phyloP scores from a whole-genome alignment of 2,888 invertebrate genomes.

The Argyresthia albistria region DNA sequence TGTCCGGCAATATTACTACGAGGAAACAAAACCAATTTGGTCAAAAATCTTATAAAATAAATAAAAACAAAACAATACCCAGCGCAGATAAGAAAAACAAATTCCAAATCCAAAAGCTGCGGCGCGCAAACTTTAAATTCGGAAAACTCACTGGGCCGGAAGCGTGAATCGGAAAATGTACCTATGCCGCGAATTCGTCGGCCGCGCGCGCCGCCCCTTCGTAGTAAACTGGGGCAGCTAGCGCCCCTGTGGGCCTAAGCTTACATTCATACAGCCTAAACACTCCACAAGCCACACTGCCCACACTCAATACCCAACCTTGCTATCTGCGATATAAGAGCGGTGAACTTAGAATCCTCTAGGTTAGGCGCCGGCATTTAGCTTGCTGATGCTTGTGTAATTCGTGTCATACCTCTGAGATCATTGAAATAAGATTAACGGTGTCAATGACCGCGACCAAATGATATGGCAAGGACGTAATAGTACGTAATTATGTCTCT shows the following conservation, averaged over 20 bases:
- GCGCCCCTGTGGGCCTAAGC: constrained; percentile 6
- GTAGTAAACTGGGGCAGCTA: constrained; percentile 33
- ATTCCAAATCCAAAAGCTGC: neutral
- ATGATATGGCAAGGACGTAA: constrained; percentile 2
- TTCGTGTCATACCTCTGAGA: constrained; percentile 2
- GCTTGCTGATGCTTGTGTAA: neutral
- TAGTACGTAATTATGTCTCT: no score
- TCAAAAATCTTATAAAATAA: neutral
- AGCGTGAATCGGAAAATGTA: neutral
- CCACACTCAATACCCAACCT: neutral
- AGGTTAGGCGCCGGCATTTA: neutral
- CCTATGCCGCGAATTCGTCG: neutral
- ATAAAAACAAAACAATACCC: neutral
- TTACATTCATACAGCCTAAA: neutral
- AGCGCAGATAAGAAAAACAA: neutral
- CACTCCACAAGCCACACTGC: neutral
- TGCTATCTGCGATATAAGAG: no score
- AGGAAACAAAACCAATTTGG: no score
- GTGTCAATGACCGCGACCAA: neutral
- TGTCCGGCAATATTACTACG: no score
- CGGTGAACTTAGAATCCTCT: neutral
- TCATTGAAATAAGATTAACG: constrained; percentile 1
- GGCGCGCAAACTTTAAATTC: neutral
- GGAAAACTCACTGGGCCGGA: constrained; percentile 7
- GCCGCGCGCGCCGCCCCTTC: constrained; percentile 33